Base-by-base conservation (phyloP, 1,140 invertebrate genomes). In the Dufourea novaeangliae region DNA sequence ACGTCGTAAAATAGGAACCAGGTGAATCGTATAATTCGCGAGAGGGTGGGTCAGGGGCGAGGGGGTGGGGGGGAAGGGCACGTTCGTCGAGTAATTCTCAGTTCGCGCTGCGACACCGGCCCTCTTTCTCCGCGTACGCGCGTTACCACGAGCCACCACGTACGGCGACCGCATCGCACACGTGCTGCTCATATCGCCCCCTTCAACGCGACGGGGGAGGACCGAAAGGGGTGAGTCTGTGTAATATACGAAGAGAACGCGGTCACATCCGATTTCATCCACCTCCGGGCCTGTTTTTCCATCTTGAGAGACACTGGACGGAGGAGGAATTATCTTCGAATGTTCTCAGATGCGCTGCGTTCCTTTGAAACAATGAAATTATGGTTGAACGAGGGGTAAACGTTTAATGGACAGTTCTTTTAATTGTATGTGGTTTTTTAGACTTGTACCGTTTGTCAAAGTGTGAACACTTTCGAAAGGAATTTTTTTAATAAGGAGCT, bases 1-100 rank as follows among this genome's bases (percentile, higher is more conserved):
- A 91, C 90, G 91, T 92, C 91, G 89, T 92, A 92, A 92, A 92
- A 92, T 91, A 92, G 91, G 91, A 91, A 91, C 86, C 91, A 92
- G 91, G 91, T 92, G 91, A 92, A 92, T 92, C 91, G 88, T 91
- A 92, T 92, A 92, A 92, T 92, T 92, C 84, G 87, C 83, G 77
- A 78, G 85, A 59, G 74, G 72, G 62, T 22, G 50, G 63, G 75
- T 46, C 20, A 46, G 41, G 17, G 41, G 14, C 14, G 41, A 2
- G 17, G 41, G 17, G 41, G 41, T 1, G 73, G 80, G 32, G 29
- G 66, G 10, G 56, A 34, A 46, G 57, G 82, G 86, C 84, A 83
- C 78, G 83, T 87, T 87, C 80, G 80, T 76, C 32, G 86, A 90
- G 84, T 87, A 86, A 89, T 91, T 91, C 84, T 88, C 84, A 80